Percentiles rank a stretch among this genome's conserved stretches.
These are phyloP conservation scores for Oryzias celebensis DNA, from an alignment of 2,113 vertebrate genomes.

Conservation along the genomic window DNA sequence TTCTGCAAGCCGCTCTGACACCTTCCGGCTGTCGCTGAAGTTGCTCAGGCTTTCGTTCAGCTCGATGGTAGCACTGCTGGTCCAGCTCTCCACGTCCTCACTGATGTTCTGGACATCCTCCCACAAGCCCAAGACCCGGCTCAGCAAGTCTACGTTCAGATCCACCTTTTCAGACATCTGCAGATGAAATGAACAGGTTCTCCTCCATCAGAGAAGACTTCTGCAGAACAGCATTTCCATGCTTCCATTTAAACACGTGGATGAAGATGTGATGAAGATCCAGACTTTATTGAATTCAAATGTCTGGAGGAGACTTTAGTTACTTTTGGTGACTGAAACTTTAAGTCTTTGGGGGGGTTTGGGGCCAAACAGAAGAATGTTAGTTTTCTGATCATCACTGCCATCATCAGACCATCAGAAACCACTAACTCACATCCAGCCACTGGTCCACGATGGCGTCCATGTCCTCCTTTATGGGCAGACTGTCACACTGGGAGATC, in stretches of 20 bases:
- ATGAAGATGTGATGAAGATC: too few relatives aligned
- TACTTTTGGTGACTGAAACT: too few relatives aligned
- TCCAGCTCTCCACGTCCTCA: constrained; percentile 89
- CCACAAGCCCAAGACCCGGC: constrained; percentile 81
- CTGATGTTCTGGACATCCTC: constrained; percentile 83
- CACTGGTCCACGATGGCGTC: constrained; percentile 88
- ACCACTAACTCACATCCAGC: constrained; percentile 87
- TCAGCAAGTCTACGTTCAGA: constrained; percentile 83
- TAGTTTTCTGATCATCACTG: too few relatives aligned
- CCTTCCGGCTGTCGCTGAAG: constrained; percentile 82
- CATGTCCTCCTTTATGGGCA: constrained; percentile 83
- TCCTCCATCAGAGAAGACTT: background rate
- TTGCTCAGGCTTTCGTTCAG: constrained; percentile 84
- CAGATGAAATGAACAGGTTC: background rate
- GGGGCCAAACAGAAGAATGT: too few relatives aligned
- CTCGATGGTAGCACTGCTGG: constrained; percentile 79
- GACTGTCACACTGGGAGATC: constrained; percentile 81
- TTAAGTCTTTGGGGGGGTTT: too few relatives aligned
- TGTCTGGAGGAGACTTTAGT: too few relatives aligned
- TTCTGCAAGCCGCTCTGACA: constrained; percentile 77
- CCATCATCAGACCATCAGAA: too few relatives aligned
- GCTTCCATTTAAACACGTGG: too few relatives aligned
- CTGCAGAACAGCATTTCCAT: too few relatives aligned
- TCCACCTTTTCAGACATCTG: constrained; percentile 91
- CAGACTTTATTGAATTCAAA: too few relatives aligned